Base-by-base conservation (phyloP, 2,888 invertebrate species). In the Mimas tiliae region DNA sequence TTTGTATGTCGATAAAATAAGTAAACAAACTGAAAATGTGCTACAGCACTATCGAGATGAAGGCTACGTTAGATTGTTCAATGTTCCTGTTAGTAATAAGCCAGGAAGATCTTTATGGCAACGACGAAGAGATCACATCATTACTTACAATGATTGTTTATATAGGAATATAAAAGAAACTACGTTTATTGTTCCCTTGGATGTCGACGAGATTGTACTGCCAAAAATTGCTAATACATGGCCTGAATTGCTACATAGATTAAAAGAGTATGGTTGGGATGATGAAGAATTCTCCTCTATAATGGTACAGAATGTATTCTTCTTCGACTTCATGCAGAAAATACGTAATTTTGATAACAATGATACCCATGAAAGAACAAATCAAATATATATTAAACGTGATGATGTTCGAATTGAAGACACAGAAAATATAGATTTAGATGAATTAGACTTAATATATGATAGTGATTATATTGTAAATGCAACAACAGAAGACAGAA, bases 61-160 rank as follows among this genome's bases (percentile, higher is more conserved):
- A 73, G 94, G 94, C 65, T 83, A 90, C 65, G 84, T 95, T 65
- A 88, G 94, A 79, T 80, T 94, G 71, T 93, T 93, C 66, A 85
- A 90, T 72, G 90, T 95, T 80, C 94, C 94, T 78, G 89, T 95
- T 81, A 95, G 95, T 65, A 69, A 85, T 86, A 89, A 86, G 68
- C 74, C 78, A 50, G 76, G 82, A 38, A 83, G 88, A 76, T 83
- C 87, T 69, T 78, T 94, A 47, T 96, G 96, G 95, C 96, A 96
- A 81, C 80, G 91, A 51, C 95, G 96, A 78, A 92, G 97, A 74
- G 95, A 96, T 86, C 97, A 97, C 81, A 88, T 97, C 45, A 94
- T 97, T 70, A 95, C 96, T 0, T 97, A 97, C 84, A 97, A 97
- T 83, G 96, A 96, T 83, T 97, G 97, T 80, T 94, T 97, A 68